A percentile compares a stretch with the other conserved stretches of the same genome.
Conservation (phyloP, 1,140 invertebrate genomes). For the Drosophila orosa region DNA sequence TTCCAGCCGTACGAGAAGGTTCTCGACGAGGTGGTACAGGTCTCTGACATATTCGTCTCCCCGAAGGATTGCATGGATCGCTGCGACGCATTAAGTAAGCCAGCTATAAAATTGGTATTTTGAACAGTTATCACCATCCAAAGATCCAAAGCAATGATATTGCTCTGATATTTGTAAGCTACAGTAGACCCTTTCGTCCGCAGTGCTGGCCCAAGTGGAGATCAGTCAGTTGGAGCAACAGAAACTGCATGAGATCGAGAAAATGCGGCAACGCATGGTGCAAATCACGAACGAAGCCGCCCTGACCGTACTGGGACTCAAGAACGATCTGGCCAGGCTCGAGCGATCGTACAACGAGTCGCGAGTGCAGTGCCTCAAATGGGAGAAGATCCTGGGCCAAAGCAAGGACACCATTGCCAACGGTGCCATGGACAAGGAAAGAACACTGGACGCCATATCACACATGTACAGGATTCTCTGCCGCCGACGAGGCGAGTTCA, state of each 20-base stretch:
- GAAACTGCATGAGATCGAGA: constrained; percentile 76
- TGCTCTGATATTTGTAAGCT: not conserved
- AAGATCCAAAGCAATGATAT: not conserved
- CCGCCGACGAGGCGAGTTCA: constrained; percentile 49
- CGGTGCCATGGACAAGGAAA: constrained; percentile 53
- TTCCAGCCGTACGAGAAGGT: constrained; percentile 78
- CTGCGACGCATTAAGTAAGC: constrained; percentile 68
- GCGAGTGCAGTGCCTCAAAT: constrained; percentile 55
- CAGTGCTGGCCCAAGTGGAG: constrained; percentile 79
- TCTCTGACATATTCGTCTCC: constrained; percentile 65
- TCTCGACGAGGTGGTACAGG: constrained; percentile 71
- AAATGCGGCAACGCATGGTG: constrained; percentile 75
- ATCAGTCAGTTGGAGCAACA: constrained; percentile 66
- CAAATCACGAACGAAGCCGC: constrained; percentile 77
- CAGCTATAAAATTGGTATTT: not conserved
- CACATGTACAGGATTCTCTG: constrained; percentile 63
- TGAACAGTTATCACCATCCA: not conserved
- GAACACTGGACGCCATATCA: constrained; percentile 59
- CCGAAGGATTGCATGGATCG: constrained; percentile 75
- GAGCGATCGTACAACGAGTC: constrained; percentile 72
- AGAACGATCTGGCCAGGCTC: constrained; percentile 72
- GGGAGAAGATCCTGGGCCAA: constrained; percentile 73
- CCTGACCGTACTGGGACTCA: constrained; percentile 74
- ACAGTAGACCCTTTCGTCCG: not conserved
- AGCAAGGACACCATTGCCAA: constrained; percentile 62